Evolutionary conservation across 2,113 vertebrate species (phyloP), one percentile per base, ranked within the genome.

Genomic region (Sciurus niger): DNA sequence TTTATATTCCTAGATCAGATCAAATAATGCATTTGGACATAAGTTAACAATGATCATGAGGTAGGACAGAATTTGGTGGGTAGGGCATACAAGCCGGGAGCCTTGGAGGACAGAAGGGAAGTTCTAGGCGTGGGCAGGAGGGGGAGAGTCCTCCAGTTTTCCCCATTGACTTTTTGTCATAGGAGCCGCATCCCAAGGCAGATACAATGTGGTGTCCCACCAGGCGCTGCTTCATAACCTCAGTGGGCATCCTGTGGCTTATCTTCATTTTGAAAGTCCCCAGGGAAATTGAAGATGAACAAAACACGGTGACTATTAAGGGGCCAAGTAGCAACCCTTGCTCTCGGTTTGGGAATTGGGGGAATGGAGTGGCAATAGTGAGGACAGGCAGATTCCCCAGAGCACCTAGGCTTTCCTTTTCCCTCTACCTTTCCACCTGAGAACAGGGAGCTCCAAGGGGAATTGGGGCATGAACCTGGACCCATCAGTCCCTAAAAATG

Each of bases 181-280:
- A 97, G 96, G 89, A 84, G 17, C 43, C 2, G 0, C 0, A 34
- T 1, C 40, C n/a, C 14, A 0, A 18, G 0, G 0, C 10, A 6
- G 60, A 32, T 3, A 8, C 2, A 2, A 93, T 92, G 94, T 37
- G 0, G 6, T 72, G 48, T 2, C 40, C 74, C 82, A 4, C 55
- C 73, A 22, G 68, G 37, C 6, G 0, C 18, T 72, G 24, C 87
- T 22, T 88, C n/a, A 0, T 84, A 0, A 8, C 16, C 58, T 76
- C 30, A 2, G 0, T 60, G 55, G 83, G 63, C 24, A 1, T 86
- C 79, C 89, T 96, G 83, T 97, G 95, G 94, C 6, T 96, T 32
- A n/a, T 95, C 67, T 10, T 93, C 83, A 87, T 4, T 8, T 22
- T 97, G 92, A 28, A 55, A 34, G 1, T 53, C 48, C 83, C 78